Percentiles rank a stretch among this genome's conserved stretches.
Evolutionary conservation across 2,888 invertebrate genomes (phyloP).

Genomic region (Boloria euphrosyne): DNA sequence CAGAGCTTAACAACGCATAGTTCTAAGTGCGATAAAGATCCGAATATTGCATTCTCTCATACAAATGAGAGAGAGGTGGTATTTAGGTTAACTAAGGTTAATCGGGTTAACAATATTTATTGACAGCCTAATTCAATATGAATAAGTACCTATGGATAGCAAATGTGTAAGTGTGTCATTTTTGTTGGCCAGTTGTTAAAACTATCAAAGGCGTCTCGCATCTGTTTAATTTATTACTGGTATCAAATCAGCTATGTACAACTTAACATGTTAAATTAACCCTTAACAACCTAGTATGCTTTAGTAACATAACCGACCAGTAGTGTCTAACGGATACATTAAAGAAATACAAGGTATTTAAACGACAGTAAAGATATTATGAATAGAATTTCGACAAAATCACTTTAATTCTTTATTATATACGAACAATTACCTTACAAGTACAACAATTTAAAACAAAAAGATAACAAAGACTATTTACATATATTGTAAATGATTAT

Average conservation of each 20-base stretch:
- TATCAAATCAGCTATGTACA: not conserved
- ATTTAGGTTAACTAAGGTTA: slow-evolving; percentile 29
- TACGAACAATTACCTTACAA: too few relatives aligned
- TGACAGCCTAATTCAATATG: slow-evolving; percentile 24
- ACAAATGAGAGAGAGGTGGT: slow-evolving; percentile 15
- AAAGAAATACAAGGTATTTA: too few relatives aligned
- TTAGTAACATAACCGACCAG: too few relatives aligned
- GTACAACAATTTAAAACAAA: too few relatives aligned
- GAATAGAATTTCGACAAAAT: too few relatives aligned
- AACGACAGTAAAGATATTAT: too few relatives aligned
- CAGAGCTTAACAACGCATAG: too few relatives aligned
- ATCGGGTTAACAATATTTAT: slow-evolving; percentile 32
- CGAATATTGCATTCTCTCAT: not conserved
- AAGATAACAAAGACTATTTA: too few relatives aligned
- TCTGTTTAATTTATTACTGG: slow-evolving; percentile 1
- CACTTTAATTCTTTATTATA: too few relatives aligned
- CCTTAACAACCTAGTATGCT: too few relatives aligned
- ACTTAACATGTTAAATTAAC: not conserved
- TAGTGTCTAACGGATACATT: too few relatives aligned
- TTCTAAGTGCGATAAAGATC: not conserved
- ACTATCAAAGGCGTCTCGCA: not conserved
- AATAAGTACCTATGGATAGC: slow-evolving; percentile 8
- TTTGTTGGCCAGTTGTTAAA: slow-evolving; percentile 15
- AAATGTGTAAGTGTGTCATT: slow-evolving; percentile 23
- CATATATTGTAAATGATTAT: too few relatives aligned